A percentile compares a stretch with the other conserved stretches of the same genome.
phyloP scores from a whole-genome alignment of 2,797 vertebrate genomes.

The Echeneis naucrates region DNA sequence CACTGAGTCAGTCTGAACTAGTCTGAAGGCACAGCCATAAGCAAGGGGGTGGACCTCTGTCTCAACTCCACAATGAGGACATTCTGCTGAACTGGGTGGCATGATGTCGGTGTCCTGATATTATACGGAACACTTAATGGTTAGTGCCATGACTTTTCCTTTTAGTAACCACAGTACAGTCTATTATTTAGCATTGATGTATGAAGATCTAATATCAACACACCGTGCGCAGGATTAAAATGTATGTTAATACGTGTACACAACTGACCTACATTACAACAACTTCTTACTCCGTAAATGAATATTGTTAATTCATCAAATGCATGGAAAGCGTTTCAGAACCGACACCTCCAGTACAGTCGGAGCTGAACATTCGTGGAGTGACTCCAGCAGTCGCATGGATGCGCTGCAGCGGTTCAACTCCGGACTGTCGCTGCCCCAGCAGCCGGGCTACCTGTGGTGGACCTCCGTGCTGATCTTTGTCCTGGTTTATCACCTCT shows the following conservation, averaged over 20 bases:
- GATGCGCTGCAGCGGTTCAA: neutral
- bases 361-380: too few relatives aligned
- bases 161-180: neutral
- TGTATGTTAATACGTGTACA: neutral
- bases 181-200: neutral
- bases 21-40: neutral
- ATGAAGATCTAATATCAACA: neutral
- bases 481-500: neutral
- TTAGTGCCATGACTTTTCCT: neutral
- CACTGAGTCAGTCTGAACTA: constrained; percentile 4
- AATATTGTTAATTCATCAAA: neutral
- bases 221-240: neutral
- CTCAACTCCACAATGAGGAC: neutral
- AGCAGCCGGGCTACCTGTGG: neutral
- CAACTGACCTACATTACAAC: neutral
- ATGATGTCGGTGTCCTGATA: neutral
- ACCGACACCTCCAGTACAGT: too few relatives aligned
- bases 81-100: neutral
- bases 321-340: neutral
- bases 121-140: neutral
- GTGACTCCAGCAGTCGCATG: neutral
- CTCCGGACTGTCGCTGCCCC: neutral
- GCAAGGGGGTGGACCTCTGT: neutral
- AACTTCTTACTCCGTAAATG: neutral
- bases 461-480: neutral